Evolutionary conservation across 2,888 invertebrate genomes (phyloP), one percentile per base, ranked within the genome.

Genomic region (Lithodes maja): DNA sequence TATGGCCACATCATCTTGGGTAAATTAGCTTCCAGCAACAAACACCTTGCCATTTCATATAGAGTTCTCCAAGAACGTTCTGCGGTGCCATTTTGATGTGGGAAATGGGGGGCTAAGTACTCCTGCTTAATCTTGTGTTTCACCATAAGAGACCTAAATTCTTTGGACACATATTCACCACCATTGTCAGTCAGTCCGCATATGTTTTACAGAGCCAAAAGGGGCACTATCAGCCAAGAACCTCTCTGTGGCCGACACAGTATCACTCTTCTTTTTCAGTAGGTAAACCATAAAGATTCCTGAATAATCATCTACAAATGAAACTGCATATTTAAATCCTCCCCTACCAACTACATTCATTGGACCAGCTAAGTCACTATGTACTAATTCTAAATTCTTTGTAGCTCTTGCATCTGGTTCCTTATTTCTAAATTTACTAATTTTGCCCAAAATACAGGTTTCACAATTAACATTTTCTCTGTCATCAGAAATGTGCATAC

Each of bases 371-470:
- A 1, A 54, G 71, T 84, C 84, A 84, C 77, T 69, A 77, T 84
- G 77, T 33, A 75, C 75, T 84, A 84, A 55, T 33, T 54, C 84
- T 54, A 84, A 49, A 12, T 84, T 53, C n/a, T 7, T 49, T n/a
- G 49, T 81, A 50, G 86, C 71, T 74, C 68, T 78, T 33, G 50
- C 79, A 55, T 85, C 78, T 68, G 85, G 79, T 1, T 61, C 12
- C 50, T 55, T 85, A 69, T 50, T 79, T 61, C 78, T 78, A 77
- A n/a, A 79, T 15, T 2, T 33, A 49, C 9, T 0, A 2, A 86
- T 86, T 33, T 86, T 86, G 3, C 86, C 86, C n/a, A 52, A 15
- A 1, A 17, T 33, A 85, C 85, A 85, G 17, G 79, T 79, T 61
- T 78, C 49, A 85, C 78, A 85, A 68, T 79, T 54, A 78, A 79